A percentile compares a stretch with the other conserved stretches of the same genome.
phyloP scores from a whole-genome alignment of 2,113 vertebrate genomes.

The Syrrhaptes paradoxus region DNA sequence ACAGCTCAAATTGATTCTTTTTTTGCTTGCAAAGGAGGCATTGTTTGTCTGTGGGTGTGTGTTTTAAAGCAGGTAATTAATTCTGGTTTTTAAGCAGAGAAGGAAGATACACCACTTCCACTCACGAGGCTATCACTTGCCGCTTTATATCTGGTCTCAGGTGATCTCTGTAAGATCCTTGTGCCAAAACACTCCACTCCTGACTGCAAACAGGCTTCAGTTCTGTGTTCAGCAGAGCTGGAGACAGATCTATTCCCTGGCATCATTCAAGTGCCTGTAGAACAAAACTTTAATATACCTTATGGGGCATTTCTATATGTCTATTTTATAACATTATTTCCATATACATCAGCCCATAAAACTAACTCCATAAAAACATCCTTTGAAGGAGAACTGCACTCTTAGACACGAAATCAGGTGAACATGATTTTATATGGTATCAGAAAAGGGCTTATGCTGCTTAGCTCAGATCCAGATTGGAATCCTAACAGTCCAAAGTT shows the following conservation, averaged over 20 bases:
- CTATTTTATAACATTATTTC: neutral
- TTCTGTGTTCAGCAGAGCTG: neutral
- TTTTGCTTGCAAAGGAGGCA: fast-evolving
- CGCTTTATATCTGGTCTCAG: neutral
- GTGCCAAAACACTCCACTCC: neutral
- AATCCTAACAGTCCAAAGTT: neutral
- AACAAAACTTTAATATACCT: neutral
- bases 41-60: neutral
- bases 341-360: neutral
- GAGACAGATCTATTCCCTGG: neutral
- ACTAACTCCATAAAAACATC: neutral
- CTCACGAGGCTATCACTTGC: neutral
- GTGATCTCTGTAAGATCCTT: neutral
- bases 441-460: neutral
- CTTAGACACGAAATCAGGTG: neutral
- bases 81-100: neutral
- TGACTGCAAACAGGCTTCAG: neutral
- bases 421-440: neutral
- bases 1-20: neutral
- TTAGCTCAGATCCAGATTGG: neutral
- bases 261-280: neutral
- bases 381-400: neutral
- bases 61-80: conserved; percentile 2
- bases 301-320: neutral
- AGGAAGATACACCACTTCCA: neutral